Base-by-base conservation (phyloP, 1,140 invertebrate species). In the Hyles euphorbiae region DNA sequence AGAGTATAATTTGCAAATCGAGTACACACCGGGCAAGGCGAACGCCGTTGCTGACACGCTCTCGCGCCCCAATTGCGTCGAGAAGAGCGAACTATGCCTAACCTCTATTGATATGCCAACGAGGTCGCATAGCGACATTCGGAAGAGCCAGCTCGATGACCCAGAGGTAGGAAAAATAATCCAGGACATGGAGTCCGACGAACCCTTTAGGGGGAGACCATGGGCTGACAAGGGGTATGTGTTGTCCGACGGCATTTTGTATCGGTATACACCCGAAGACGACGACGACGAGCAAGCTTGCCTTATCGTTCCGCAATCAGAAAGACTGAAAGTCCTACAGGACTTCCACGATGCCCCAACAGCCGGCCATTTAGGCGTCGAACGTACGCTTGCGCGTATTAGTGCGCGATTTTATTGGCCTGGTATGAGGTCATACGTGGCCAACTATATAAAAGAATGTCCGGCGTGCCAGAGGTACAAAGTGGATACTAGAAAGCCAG, bases 1-100 rank as follows among this genome's bases (percentile, higher is more conserved):
- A 52, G 12, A 70, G 2, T 78, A 66, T 59, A 12, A 79, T 50
- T 1, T 81, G 0, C 5, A 56, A 3, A 61, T 76, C 1, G 44
- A 64, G 3, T 72, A 87, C 49, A 51, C 48, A 2, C 71, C 74
- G 1, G 79, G 78, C n/a, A 73, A 70, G 44, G 33, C 51, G 0
- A 85, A 85, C 47, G 59, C 71, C 0, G 50, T 80, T 5, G 78
- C 78, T 3, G 81, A 84, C 49, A 64, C 65, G 0, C 53, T 87
- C 10, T 67, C 60, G 8, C 51, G 69, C 9, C 76, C 67, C 34
- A 6, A n/a, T 10, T 34, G 45, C 6, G 56, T 56, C 32, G 47
- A 60, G 8, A n/a, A 9, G 9, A 72, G 63, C 52, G 49, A 22
- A 9, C n/a, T 73, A 3, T 70, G 66, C 11, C 32, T 48, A 5